Conservation (phyloP, 1,140 invertebrate genomes). For the Platorchestia sp. region DNA sequence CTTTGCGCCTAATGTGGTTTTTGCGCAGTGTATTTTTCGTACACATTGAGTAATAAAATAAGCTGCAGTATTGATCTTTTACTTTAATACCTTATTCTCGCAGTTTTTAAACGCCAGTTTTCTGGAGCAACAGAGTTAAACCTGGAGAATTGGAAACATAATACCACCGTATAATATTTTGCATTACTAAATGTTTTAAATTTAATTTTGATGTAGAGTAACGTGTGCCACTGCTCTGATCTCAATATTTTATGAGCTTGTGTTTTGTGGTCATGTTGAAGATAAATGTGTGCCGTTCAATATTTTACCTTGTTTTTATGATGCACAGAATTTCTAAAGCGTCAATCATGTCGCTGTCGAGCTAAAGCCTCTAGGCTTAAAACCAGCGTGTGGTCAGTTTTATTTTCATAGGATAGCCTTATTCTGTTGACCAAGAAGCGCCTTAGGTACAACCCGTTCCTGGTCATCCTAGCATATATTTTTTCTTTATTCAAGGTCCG, state of each 20-base stretch:
- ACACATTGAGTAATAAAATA: not conserved
- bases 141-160: not conserved
- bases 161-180: not conserved
- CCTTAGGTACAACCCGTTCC: not conserved
- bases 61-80: not conserved
- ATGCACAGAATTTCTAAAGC: not conserved
- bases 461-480: not conserved
- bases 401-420: not conserved
- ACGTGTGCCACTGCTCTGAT: not conserved
- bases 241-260: not conserved
- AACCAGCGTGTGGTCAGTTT: not conserved
- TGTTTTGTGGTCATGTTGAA: not conserved
- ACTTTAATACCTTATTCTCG: not conserved
- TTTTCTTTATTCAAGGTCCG: slow-evolving; percentile 34
- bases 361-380: not conserved
- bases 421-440: not conserved
- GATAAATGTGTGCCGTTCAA: not conserved
- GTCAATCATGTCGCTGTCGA: not conserved
- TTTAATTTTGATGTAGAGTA: no score
- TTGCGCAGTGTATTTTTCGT: not conserved
- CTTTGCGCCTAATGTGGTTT: not conserved
- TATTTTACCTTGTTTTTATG: not conserved
- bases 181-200: not conserved
- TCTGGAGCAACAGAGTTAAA: not conserved
- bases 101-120: not conserved